Evolutionary conservation across 1,140 invertebrate species (phyloP), one percentile per base, ranked within the genome.

Genomic region (Brachionus koreanus): DNA sequence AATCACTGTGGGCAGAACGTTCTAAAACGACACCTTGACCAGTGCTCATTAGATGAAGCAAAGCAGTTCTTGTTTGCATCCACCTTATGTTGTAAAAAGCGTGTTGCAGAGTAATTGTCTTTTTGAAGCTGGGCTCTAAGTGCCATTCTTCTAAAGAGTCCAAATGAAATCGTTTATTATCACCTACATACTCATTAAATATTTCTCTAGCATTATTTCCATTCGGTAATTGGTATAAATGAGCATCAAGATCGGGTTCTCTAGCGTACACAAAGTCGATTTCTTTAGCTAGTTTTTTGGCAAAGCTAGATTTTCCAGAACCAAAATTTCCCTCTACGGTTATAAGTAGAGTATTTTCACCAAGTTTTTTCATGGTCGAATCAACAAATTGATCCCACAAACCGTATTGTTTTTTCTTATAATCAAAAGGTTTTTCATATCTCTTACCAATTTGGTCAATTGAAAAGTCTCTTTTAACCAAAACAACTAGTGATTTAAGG

Each of bases 401-500:
- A 35, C 79, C 79, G n/a, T 82, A 82, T 82, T 82, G 57, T 35
- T 57, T 65, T 49, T 82, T 82, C 35, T 82, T 69, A 9, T 82
- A 82, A 72, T 82, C 79, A 46, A 69, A 82, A 13, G 79, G 79
- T 39, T 82, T 69, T 43, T 82, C 79, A 46, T 23, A 49, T 13
- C 23, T n/a, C 25, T 82, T 65, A 3, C 79, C 79, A 33, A 82
- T 82, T 49, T 82, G 37, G 29, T 82, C 79, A 1, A 82, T 72
- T 43, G 79, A 82, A 82, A 82, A 82, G 16, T 65, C 65, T 82
- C 79, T 49, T 29, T 74, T 43, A n/a, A 6, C 25, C 39, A 79
- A 33, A 33, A 79, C 33, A 37, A 57, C 37, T 10, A 79, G 12
- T 13, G 76, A 79, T 57, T 57, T 65, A 3, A 65, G 19, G 5